Evolutionary conservation across 35 echinoderm and acorn worm species (phyloP).

Genomic region (Anneissia japonica): DNA sequence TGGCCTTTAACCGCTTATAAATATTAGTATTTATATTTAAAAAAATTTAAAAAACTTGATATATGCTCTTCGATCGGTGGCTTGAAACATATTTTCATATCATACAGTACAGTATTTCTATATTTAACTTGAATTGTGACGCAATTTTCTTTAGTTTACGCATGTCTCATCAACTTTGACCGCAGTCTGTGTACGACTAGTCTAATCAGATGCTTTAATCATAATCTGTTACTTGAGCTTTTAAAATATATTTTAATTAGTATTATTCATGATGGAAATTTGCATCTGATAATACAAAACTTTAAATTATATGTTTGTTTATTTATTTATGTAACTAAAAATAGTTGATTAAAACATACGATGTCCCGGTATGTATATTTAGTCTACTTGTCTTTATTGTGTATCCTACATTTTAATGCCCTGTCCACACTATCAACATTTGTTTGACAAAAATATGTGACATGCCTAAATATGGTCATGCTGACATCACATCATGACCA

Average conservation of each 20-base stretch:
- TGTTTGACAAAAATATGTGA: no score
- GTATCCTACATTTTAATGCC: no score
- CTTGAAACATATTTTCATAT: neutral
- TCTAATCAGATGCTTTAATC: no score
- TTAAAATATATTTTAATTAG: neutral
- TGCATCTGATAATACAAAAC: neutral
- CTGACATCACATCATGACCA: no score
- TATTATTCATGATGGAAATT: neutral
- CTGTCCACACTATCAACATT: no score
- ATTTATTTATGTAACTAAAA: neutral
- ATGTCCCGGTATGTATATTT: neutral
- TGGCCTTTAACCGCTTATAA: neutral
- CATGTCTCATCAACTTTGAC: no score
- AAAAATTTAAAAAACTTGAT: neutral
- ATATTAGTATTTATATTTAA: slow-evolving; percentile 3
- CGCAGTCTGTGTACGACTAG: no score
- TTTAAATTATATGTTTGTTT: neutral
- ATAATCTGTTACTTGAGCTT: neutral
- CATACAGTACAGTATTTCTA: neutral
- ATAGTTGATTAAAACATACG: neutral
- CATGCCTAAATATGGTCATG: no score
- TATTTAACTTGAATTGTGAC: neutral
- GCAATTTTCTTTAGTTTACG: neutral
- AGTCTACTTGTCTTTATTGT: no score
- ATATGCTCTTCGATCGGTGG: neutral